Percentiles rank a stretch among this genome's conserved stretches.
These are phyloP conservation scores for Drosophila aldrichi DNA, from an alignment of 2,888 invertebrate genomes.

Conservation along the genomic window DNA sequence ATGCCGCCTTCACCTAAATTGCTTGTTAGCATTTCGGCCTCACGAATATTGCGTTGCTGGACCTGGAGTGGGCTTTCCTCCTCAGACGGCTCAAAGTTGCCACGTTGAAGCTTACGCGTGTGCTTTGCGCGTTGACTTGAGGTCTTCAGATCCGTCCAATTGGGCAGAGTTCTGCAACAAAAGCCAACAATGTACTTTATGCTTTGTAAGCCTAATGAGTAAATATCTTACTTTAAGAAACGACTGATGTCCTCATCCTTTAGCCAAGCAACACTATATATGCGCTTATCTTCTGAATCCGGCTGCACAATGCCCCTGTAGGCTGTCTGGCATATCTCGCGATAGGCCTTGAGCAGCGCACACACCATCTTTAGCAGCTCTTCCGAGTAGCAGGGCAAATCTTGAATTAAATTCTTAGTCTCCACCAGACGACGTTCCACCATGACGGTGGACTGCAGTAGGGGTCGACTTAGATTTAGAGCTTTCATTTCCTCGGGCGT, in stretches of 20 bases:
- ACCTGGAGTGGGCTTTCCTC: constrained; percentile 93
- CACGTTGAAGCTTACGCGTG: constrained; percentile 81
- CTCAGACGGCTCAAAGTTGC: constrained; percentile 87
- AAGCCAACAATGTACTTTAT: background rate
- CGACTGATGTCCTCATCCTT: constrained; percentile 97
- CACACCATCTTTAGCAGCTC: constrained; percentile 91
- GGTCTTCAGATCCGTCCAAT: constrained; percentile 89
- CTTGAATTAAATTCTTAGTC: constrained; percentile 89
- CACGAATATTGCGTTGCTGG: constrained; percentile 92
- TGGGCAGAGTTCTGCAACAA: constrained; percentile 89
- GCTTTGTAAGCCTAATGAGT: background rate
- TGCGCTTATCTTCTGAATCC: constrained; percentile 91
- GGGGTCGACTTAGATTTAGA: constrained; percentile 88
- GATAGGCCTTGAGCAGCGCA: constrained; percentile 89
- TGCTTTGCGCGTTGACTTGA: constrained; percentile 77
- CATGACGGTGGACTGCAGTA: constrained; percentile 90
- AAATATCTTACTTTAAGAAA: constrained; percentile 90
- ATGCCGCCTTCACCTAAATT: constrained; percentile 96
- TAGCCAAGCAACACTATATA: constrained; percentile 95
- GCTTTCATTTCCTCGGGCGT: constrained; percentile 89
- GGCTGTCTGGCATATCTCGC: constrained; percentile 90
- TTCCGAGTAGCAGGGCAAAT: constrained; percentile 91
- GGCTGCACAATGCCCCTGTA: constrained; percentile 92
- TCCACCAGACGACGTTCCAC: constrained; percentile 88
- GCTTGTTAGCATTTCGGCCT: constrained; percentile 96